Evolutionary conservation across 2,797 vertebrate genomes (phyloP), one percentile per base, ranked within the genome.

Genomic region (Ctenopoma multispine): DNA sequence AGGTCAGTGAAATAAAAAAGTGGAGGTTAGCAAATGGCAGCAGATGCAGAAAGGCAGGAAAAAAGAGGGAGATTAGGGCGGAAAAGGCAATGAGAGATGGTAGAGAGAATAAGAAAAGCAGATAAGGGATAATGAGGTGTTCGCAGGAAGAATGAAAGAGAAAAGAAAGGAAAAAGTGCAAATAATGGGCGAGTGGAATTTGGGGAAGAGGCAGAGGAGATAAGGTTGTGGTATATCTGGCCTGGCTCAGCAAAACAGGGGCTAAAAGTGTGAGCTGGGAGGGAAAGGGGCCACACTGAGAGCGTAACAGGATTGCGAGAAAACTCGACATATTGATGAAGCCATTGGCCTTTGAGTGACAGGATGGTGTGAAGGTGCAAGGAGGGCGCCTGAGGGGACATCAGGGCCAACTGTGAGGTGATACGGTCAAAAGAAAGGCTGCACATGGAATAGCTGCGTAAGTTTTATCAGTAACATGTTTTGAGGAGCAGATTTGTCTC

Each of bases 121-220:
- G 89, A 90, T 91, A 90, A 89, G 81, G 82, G 65, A 84, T 90
- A 91, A 92, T 90, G 81, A 91, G 87, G 73, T 88, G 87, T 84
- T 89, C 44, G 4, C 36, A 1, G 57, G 61, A 60, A 63, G 75
- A 88, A 56, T n/a, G 76, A 81, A 75, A 31, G 75, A 80, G 80
- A 77, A 74, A 79, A 69, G 54, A 58, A 80, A 36, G 44, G 34
- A 78, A 73, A 76, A 75, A 56, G 68, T 0, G 47, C 53, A 73
- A 85, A 83, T 77, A 71, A 83, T 72, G 79, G 82, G 38, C 3
- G 14, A 77, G 80, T 66, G 71, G 81, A 84, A 69, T 84, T 85
- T 85, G 68, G 69, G 57, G 48, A 53, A 65, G 53, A 74, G 77
- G 73, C 60, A 11, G 46, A 66, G 61, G 70, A 81, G 87, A 90